A percentile compares a stretch with the other conserved stretches of the same genome.
Evolutionary conservation across 2,888 invertebrate species (phyloP).

Genomic region (Furcula furcula): DNA sequence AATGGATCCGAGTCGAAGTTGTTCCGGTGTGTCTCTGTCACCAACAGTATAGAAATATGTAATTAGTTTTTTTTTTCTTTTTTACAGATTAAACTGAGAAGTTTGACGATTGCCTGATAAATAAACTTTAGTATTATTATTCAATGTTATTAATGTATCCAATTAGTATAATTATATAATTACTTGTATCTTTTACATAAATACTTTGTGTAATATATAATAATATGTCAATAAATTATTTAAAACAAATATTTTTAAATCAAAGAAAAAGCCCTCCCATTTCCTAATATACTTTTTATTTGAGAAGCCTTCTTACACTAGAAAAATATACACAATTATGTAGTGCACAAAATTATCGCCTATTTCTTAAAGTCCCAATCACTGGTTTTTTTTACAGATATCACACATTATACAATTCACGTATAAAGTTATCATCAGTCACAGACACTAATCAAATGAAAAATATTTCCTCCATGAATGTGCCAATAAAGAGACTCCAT

Average conservation of each 20-base stretch:
- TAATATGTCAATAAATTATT: slow-evolving; percentile 46
- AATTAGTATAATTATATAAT: slow-evolving; percentile 39
- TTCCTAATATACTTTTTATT: slow-evolving; percentile 63
- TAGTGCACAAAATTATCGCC: slow-evolving; percentile 20
- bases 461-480: slow-evolving; percentile 84
- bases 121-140: slow-evolving; percentile 34
- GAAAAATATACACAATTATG: slow-evolving; percentile 22
- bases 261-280: slow-evolving; percentile 64
- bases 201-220: slow-evolving; percentile 37
- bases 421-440: slow-evolving; percentile 31
- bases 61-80: slow-evolving; percentile 52
- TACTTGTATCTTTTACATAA: slow-evolving; percentile 40
- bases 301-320: slow-evolving; percentile 48
- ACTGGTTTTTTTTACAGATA: slow-evolving; percentile 33
- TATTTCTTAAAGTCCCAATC: slow-evolving; percentile 47
- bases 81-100: slow-evolving; percentile 67
- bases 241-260: slow-evolving; percentile 39
- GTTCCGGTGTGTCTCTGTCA: too few species aligned
- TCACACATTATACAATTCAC: slow-evolving; percentile 40
- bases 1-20: too few species aligned
- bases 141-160: slow-evolving; percentile 36
- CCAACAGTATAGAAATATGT: too few species aligned
- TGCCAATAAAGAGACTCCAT: slow-evolving; percentile 83
- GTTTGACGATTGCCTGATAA: slow-evolving; percentile 37
- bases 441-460: slow-evolving; percentile 77